These are phyloP conservation scores for Chamaetylas fuelleborni DNA, from an alignment of 2,113 vertebrate genomes.

Conservation along the genomic window DNA sequence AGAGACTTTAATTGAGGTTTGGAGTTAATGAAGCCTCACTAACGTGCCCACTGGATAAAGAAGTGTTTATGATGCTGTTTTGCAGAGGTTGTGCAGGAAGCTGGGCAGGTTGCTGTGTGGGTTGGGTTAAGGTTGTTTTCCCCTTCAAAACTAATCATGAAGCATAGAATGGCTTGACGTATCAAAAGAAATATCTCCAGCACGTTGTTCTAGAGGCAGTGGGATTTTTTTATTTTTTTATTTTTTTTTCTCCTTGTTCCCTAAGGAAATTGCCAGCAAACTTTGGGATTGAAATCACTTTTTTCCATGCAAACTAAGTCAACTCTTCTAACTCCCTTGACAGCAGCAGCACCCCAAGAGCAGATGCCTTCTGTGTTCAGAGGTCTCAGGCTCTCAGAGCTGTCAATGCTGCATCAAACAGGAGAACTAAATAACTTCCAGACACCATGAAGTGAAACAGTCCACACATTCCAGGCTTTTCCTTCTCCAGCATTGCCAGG, in stretches of 20 bases:
- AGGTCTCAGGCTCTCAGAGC: background rate
- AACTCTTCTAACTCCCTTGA: background rate
- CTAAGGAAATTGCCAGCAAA: background rate
- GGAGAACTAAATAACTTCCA: background rate
- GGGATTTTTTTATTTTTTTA: no score
- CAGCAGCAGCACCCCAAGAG: background rate
- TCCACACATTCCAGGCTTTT: background rate
- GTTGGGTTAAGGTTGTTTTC: background rate
- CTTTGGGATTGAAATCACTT: background rate
- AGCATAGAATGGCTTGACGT: background rate
- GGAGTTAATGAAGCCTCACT: constrained; percentile 55
- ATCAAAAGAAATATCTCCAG: background rate
- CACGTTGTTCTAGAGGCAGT: background rate
- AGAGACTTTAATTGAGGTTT: constrained; percentile 38
- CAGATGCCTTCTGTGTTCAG: background rate
- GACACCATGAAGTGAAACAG: background rate
- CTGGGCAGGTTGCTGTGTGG: background rate
- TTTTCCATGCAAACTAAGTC: background rate
- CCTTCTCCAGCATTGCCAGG: background rate
- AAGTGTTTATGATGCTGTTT: constrained; percentile 25
- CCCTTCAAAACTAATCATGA: background rate
- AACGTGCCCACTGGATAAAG: constrained; percentile 2
- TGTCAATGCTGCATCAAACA: background rate
- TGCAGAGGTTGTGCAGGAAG: background rate
- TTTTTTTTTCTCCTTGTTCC: background rate